Base-by-base conservation (phyloP, 2,113 vertebrate species). In the Indri indri region DNA sequence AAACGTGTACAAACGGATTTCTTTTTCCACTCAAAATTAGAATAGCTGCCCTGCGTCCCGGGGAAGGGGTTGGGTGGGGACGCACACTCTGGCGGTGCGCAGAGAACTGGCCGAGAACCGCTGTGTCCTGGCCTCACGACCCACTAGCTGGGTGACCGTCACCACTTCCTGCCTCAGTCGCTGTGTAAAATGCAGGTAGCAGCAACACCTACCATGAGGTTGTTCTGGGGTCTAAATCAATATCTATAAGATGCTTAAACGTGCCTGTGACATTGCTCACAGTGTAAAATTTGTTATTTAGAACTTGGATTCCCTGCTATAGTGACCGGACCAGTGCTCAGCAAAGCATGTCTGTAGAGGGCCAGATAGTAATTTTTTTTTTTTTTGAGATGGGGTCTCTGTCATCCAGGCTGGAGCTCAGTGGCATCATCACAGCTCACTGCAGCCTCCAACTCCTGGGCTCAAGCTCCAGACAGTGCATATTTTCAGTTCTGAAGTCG, bases 61-160 rank as follows among this genome's bases (percentile, higher is more conserved):
- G 0, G 0, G 80, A 37, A 32, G 30, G 23, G 20, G 5, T 2
- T 8, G 34, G 77, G 32, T 14, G 45, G 22, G 42, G 45, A 77
- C 34, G 10, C 1, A 23, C 2, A 57, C 4, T 59, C 40, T 47
- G 30, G 22, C 17, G 3, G 23, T 40, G 74, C 66, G 18, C 2
- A 12, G 50, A 2, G 0, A 11, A 2, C 45, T 8, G 9, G 22
- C 8, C 12, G 16, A 25, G 34, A 3, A 4, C 52, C 8, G 8
- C 70, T 54, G 18, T 18, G 13, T 37, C 81, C 32, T 45, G n/a
- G n/a, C 88, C 45, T 66, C 16, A 2, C 1, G 1, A 65, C 25
- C 20, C 1, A 13, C 50, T 40, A 12, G 10, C 32, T 22, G 2
- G 77, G 77, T 40, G 52, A 57, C 77, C 22, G 3, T 54, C 30